Conservation (phyloP, 2,797 vertebrate genomes). For the Lepidocolaptes lacrymiger region DNA sequence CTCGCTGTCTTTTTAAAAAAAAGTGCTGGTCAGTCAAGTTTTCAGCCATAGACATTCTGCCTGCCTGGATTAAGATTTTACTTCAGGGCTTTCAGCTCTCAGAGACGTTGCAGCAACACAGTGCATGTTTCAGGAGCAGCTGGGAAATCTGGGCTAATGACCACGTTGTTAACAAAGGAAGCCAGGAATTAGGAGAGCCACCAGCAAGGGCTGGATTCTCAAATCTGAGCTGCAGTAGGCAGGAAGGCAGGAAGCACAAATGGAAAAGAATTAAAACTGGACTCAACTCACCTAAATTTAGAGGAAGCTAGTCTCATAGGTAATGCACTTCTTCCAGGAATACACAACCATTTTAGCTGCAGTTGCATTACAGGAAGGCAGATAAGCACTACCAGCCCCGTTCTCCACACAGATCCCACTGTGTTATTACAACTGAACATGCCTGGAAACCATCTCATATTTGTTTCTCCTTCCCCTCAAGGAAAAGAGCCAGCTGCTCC, state of each 20-base stretch:
- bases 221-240: background rate
- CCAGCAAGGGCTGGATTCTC: slow-evolving; percentile 11
- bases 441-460: background rate
- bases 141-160: background rate
- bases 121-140: background rate
- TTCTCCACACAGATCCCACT: background rate
- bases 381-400: background rate
- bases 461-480: background rate
- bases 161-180: slow-evolving; percentile 2
- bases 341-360: slow-evolving; percentile 3
- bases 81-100: background rate
- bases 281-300: slow-evolving; percentile 4
- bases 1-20: background rate
- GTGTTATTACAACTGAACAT: background rate
- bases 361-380: slow-evolving; percentile 9
- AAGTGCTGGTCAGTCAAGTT: background rate
- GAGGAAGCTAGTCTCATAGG: slow-evolving; percentile 6
- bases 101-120: background rate
- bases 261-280: slow-evolving; percentile 44
- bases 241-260: slow-evolving; percentile 56
- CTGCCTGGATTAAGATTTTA: background rate
- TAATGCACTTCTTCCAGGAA: slow-evolving; percentile 38
- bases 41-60: background rate
- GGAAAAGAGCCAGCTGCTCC: background rate
- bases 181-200: background rate